These are phyloP conservation scores for Leptinotarsa haldemani DNA, from an alignment of 2,888 invertebrate species.

Conservation along the genomic window DNA sequence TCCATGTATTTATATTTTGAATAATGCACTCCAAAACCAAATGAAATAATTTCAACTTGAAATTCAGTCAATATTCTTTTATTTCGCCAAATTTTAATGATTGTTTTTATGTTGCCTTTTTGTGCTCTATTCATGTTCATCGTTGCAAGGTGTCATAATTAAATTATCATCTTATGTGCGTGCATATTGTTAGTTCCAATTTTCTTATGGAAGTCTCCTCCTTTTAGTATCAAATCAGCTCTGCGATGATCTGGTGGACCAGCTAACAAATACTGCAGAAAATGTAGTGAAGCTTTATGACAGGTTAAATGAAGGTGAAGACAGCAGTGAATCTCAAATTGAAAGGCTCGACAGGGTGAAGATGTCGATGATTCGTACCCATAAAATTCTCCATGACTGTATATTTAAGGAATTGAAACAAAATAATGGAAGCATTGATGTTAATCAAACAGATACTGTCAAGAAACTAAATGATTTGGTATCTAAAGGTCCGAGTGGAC, in stretches of 20 bases:
- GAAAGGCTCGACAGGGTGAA: constrained; percentile 66
- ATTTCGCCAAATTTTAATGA: too few species aligned
- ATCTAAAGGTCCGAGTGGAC: constrained; percentile 62
- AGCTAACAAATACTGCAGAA: constrained; percentile 75
- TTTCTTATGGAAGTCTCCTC: background rate
- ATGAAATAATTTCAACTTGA: too few species aligned
- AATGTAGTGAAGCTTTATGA: constrained; percentile 79
- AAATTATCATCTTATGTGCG: background rate
- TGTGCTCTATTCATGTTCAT: background rate
- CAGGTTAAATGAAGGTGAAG: constrained; percentile 64
- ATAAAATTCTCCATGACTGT: constrained; percentile 70
- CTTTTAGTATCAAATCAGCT: constrained; percentile 72
- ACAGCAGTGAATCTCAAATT: constrained; percentile 52
- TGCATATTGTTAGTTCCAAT: background rate
- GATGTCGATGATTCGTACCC: constrained; percentile 71
- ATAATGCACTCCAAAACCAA: too few species aligned
- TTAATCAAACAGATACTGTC: constrained; percentile 68
- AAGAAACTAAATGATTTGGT: constrained; percentile 67
- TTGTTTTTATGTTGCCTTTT: background rate
- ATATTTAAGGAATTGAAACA: constrained; percentile 61
- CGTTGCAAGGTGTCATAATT: background rate
- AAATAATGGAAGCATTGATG: constrained; percentile 61
- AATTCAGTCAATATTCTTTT: too few species aligned
- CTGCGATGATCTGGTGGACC: constrained; percentile 71
- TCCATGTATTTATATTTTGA: too few species aligned